phyloP scores from a whole-genome alignment of 2,888 invertebrate species.

The Mesorhabditis spiculigera region DNA sequence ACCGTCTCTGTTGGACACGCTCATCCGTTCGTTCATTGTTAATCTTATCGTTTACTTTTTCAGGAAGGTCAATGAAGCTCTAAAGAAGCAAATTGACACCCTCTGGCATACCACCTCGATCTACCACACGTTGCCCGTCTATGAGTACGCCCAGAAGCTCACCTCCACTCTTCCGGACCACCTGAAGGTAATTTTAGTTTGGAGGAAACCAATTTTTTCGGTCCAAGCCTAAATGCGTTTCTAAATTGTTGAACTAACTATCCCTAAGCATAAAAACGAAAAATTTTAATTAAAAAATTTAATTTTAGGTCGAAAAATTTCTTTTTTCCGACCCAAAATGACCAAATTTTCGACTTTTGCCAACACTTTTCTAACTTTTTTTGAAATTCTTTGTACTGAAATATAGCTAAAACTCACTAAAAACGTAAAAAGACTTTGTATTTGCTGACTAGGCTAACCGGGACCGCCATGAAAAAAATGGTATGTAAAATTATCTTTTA shows the following conservation, averaged over 20 bases:
- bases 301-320: too few species aligned
- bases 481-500: too few species aligned
- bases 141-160: conserved; percentile 83
- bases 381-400: too few species aligned
- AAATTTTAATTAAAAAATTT: too few species aligned
- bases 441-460: not conserved
- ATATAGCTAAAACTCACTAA: not conserved
- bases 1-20: conserved; percentile 96
- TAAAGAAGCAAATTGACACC: conserved; percentile 74
- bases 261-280: not conserved
- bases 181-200: conserved; percentile 69
- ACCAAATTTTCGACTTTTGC: too few species aligned
- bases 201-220: not conserved
- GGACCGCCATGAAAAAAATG: too few species aligned
- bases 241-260: not conserved
- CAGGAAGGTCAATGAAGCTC: conserved; percentile 79
- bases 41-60: not conserved
- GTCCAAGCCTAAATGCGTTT: not conserved
- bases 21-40: conserved; percentile 74
- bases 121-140: conserved; percentile 83
- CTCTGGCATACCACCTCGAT: conserved; percentile 90
- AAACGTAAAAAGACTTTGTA: not conserved
- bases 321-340: too few species aligned
- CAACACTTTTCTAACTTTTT: too few species aligned
- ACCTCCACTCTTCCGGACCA: conserved; percentile 78